Conservation (phyloP, 2,797 vertebrate species). For the Garrulus glandarius region DNA sequence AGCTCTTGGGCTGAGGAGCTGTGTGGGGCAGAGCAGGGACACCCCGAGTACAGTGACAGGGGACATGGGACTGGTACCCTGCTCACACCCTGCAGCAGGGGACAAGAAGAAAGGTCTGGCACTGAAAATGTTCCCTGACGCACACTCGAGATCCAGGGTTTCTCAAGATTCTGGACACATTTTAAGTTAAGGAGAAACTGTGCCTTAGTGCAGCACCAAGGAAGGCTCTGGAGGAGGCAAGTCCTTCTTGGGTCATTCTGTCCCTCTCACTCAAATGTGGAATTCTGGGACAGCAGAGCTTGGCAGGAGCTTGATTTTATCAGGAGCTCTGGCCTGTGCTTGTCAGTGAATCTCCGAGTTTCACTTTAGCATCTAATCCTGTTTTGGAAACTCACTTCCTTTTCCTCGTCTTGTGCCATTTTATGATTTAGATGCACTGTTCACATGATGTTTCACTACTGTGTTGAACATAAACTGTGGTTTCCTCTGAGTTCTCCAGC, state of each 20-base stretch:
- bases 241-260: not conserved
- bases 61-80: not conserved
- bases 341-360: rapidly evolving
- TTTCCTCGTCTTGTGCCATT: not conserved
- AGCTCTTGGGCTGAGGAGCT: not conserved
- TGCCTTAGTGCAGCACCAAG: not conserved
- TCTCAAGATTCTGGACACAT: not conserved
- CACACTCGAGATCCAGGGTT: not conserved
- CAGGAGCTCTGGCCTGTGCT: not conserved
- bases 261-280: not conserved
- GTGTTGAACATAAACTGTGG: not conserved
- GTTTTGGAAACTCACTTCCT: not conserved
- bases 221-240: not conserved
- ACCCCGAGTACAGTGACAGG: not conserved
- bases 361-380: not conserved
- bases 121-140: not conserved
- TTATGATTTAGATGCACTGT: not conserved
- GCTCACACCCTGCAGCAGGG: not conserved
- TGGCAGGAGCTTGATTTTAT: not conserved
- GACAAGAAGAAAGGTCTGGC: not conserved
- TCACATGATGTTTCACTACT: not conserved
- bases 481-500: not conserved
- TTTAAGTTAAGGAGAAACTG: not conserved
- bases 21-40: rapidly evolving
- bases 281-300: not conserved